Percentiles rank a stretch among this genome's conserved stretches.
Conservation (phyloP, 2,797 vertebrate genomes). For the Anguilla obscura region DNA sequence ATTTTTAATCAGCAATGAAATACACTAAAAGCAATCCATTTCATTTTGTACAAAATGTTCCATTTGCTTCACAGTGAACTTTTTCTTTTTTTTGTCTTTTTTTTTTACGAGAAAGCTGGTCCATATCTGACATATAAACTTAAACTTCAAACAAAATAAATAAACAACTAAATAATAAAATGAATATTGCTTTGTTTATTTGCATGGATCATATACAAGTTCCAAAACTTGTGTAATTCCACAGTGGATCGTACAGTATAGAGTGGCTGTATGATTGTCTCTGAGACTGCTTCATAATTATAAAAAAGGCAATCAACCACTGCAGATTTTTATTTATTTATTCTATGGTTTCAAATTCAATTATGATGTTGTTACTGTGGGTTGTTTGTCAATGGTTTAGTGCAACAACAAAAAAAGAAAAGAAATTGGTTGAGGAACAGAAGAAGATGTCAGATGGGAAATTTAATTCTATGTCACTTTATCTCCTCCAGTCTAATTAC, state of each 20-base stretch:
- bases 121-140: not conserved
- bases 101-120: not conserved
- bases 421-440: slow-evolving; percentile 29
- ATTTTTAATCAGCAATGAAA: not conserved
- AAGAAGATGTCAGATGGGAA: slow-evolving; percentile 18
- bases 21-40: not conserved
- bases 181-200: not conserved
- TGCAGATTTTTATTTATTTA: slow-evolving; percentile 18
- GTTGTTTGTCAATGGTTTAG: not conserved
- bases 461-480: slow-evolving; percentile 59
- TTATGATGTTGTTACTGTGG: slow-evolving; percentile 15
- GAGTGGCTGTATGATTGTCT: slow-evolving; percentile 5
- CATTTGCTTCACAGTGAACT: not conserved
- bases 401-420: not conserved
- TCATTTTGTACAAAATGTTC: not conserved
- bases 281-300: slow-evolving; percentile 13
- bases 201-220: not conserved
- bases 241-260: not conserved
- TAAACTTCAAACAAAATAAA: not conserved
- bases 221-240: not conserved
- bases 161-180: not conserved
- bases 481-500: slow-evolving; percentile 56
- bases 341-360: slow-evolving; percentile 24
- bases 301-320: slow-evolving; percentile 21
- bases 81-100: too few species aligned